phyloP scores from a whole-genome alignment of 2,888 invertebrate genomes.

The Stegana nigrithorax region DNA sequence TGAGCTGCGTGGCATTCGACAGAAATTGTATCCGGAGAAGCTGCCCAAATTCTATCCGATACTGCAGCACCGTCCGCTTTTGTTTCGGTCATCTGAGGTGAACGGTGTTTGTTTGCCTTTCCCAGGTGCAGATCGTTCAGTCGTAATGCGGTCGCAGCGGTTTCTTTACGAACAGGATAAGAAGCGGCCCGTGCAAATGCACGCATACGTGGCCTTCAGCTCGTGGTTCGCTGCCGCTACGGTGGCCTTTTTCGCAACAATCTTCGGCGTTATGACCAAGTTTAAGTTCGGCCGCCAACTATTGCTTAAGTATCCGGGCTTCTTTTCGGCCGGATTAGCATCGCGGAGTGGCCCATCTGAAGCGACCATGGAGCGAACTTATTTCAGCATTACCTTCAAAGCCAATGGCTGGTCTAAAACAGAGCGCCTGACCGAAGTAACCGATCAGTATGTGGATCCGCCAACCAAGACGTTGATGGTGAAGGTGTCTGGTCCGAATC shows the following conservation, averaged over 20 bases:
- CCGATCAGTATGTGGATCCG: conserved; percentile 69
- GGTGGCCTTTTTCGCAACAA: conserved; percentile 71
- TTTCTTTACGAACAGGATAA: conserved; percentile 76
- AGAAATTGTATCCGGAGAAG: conserved; percentile 75
- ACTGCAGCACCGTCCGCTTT: conserved; percentile 70
- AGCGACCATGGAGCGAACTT: conserved; percentile 72
- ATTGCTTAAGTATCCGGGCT: conserved; percentile 76
- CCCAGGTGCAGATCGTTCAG: conserved; percentile 84
- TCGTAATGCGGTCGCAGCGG: conserved; percentile 85
- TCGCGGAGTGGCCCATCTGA: conserved; percentile 76
- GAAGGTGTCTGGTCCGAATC: conserved; percentile 71
- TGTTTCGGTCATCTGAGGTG: conserved; percentile 71
- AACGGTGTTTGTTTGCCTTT: conserved; percentile 80
- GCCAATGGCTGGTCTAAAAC: conserved; percentile 82
- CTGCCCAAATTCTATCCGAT: conserved; percentile 75
- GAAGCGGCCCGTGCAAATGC: conserved; percentile 82
- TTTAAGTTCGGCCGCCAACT: conserved; percentile 75
- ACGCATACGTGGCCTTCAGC: conserved; percentile 78
- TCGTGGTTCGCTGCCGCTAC: conserved; percentile 71
- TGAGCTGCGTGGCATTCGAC: conserved; percentile 76
- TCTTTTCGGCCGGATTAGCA: conserved; percentile 80
- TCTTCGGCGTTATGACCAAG: conserved; percentile 75
- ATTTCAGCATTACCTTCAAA: conserved; percentile 77
- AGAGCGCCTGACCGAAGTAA: conserved; percentile 72
- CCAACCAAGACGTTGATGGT: conserved; percentile 77